A percentile compares a stretch with the other conserved stretches of the same genome.
Evolutionary conservation across 2,113 vertebrate species (phyloP).

Genomic region (Callopanchax toddi): DNA sequence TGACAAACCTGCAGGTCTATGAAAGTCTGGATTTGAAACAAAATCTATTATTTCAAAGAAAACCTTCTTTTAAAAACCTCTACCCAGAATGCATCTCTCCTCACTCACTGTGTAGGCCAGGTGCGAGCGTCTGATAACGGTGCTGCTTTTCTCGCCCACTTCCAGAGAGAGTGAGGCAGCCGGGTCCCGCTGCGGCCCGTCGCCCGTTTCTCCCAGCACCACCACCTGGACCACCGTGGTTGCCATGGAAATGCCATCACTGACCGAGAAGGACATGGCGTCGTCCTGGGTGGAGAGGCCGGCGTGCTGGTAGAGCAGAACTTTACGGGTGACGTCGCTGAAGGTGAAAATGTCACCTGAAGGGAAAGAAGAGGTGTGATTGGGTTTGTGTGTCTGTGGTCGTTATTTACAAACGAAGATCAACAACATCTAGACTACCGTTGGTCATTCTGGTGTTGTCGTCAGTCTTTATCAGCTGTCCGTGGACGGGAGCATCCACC

Average conservation of each 20-base stretch:
- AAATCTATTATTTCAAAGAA: too few species aligned
- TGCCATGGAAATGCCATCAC: conserved; percentile 84
- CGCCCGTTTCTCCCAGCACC: conserved; percentile 74
- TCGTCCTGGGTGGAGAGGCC: conserved; percentile 84
- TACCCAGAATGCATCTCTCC: conserved; percentile 4
- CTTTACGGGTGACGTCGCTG: conserved; percentile 84
- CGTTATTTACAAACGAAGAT: too few species aligned
- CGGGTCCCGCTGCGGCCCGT: conserved; percentile 77
- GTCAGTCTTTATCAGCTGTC: conserved; percentile 80
- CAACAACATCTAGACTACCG: conserved; percentile 81
- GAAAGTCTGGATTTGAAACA: too few species aligned
- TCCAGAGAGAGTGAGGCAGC: conserved; percentile 82
- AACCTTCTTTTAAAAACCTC: too few species aligned
- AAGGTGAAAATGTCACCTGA: conserved; percentile 92
- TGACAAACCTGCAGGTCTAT: neutral
- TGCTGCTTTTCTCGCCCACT: conserved; percentile 85
- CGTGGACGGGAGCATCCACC: conserved; percentile 85
- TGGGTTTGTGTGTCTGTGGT: neutral
- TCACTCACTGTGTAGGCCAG: conserved; percentile 87
- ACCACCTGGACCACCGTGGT: conserved; percentile 82
- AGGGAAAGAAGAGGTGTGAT: neutral
- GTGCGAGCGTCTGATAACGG: conserved; percentile 82
- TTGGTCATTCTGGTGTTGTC: conserved; percentile 75
- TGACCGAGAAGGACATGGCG: conserved; percentile 88
- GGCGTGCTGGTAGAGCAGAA: conserved; percentile 86